Percentiles rank a stretch among this genome's conserved stretches.
Evolutionary conservation across 2,888 invertebrate genomes (phyloP).

Genomic region (Cephus pygmeus): DNA sequence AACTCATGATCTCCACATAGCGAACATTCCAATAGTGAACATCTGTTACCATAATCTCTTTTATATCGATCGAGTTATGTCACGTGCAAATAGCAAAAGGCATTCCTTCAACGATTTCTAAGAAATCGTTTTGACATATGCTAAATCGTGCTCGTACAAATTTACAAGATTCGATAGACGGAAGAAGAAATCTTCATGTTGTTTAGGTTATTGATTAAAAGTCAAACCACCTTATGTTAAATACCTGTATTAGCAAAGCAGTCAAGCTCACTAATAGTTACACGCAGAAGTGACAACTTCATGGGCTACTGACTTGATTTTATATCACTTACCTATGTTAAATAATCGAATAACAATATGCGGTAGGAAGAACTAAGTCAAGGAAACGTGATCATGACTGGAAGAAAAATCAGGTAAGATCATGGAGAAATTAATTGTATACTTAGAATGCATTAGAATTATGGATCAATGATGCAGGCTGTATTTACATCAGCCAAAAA

Average conservation of each 20-base stretch:
- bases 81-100: constrained; percentile 25
- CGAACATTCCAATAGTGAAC: constrained; percentile 50
- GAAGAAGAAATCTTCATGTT: too few species aligned
- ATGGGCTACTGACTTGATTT: neutral
- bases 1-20: constrained; percentile 52
- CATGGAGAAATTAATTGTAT: neutral
- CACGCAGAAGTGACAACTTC: neutral
- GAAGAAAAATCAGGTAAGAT: neutral
- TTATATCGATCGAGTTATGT: constrained; percentile 43
- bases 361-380: neutral
- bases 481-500: neutral
- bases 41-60: constrained; percentile 55
- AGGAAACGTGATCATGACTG: neutral
- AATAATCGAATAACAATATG: neutral
- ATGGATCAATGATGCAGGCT: neutral
- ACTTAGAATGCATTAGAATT: neutral
- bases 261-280: neutral
- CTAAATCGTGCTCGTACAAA: too few species aligned
- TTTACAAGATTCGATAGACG: too few species aligned
- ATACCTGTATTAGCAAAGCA: neutral
- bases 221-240: too few species aligned
- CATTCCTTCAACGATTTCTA: neutral
- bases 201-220: too few species aligned
- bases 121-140: too few species aligned
- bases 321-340: neutral